Conservation (phyloP, 1,140 invertebrate species). For the Myzus persicae region DNA sequence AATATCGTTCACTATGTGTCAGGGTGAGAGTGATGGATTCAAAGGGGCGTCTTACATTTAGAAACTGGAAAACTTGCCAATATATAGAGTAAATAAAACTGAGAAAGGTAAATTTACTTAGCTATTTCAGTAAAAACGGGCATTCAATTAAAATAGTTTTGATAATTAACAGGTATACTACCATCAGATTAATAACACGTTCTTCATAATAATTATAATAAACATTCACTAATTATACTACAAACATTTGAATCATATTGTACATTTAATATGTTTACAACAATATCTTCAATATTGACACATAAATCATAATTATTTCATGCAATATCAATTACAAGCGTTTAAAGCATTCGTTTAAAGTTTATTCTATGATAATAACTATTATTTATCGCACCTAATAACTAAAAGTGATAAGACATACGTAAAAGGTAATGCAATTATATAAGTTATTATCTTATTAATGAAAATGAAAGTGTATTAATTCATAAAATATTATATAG, state of each 20-base stretch:
- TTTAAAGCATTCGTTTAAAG: neutral
- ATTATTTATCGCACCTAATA: neutral
- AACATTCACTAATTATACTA: too few relatives aligned
- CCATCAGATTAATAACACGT: too few relatives aligned
- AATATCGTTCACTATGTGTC: neutral
- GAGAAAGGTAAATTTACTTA: neutral
- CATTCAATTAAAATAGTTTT: neutral
- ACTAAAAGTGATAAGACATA: too few relatives aligned
- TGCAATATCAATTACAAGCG: neutral
- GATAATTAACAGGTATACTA: neutral
- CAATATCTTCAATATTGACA: neutral
- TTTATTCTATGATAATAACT: neutral
- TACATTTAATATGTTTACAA: neutral
- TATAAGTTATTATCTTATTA: too few relatives aligned
- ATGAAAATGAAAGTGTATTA: too few relatives aligned
- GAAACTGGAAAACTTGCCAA: neutral
- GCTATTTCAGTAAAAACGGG: neutral
- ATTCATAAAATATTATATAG: too few relatives aligned
- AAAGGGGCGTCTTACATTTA: neutral
- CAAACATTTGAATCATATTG: too few relatives aligned
- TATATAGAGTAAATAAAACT: neutral
- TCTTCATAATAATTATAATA: too few relatives aligned
- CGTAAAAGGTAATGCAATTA: too few relatives aligned
- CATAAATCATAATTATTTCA: neutral
- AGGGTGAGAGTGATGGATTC: conserved; percentile 5